Conservation (phyloP, 2,797 vertebrate species). For the Nannoperca australis region DNA sequence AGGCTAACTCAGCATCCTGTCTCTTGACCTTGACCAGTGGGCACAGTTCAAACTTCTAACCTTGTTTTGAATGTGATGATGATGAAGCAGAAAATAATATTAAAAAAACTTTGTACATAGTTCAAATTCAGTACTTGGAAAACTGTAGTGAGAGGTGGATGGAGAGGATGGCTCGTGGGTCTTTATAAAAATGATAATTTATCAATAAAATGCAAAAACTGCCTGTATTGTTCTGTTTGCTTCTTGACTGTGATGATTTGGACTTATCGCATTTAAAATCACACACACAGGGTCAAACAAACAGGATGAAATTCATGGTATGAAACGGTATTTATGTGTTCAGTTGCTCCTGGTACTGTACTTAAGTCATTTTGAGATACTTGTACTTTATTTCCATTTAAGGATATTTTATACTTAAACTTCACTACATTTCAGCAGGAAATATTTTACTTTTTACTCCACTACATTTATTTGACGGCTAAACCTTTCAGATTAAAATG, state of each 20-base stretch:
- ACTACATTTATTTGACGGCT: not conserved
- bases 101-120: constrained; percentile 81
- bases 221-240: constrained; percentile 10
- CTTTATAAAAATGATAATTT: constrained; percentile 90
- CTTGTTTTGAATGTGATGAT: constrained; percentile 84
- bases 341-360: not conserved
- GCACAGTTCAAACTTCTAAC: constrained; percentile 77
- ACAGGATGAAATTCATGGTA: not conserved
- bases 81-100: constrained; percentile 59
- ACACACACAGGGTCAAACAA: not conserved
- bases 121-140: constrained; percentile 77
- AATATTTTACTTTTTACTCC: not conserved
- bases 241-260: not conserved
- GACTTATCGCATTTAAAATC: not conserved
- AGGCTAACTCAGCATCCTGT: constrained; percentile 70
- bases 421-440: not conserved
- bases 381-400: not conserved
- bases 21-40: constrained; percentile 75
- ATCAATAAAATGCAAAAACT: constrained; percentile 87
- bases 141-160: constrained; percentile 74
- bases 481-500: not conserved
- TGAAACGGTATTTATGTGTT: not conserved
- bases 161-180: constrained; percentile 75
- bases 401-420: not conserved
- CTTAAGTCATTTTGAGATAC: not conserved